phyloP scores from a whole-genome alignment of 2,888 invertebrate species.

The Andrena camellia region DNA sequence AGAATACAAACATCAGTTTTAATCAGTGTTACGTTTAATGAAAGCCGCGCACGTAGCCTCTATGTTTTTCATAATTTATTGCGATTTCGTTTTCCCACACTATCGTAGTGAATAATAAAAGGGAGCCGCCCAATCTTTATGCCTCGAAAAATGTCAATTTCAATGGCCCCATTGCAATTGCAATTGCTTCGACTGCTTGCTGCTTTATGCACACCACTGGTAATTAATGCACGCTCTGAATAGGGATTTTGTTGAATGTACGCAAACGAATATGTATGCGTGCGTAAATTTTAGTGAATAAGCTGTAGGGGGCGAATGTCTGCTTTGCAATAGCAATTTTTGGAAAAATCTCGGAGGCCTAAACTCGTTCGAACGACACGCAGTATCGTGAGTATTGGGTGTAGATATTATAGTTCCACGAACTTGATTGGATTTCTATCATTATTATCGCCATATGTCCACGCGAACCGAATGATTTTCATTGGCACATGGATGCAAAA shows the following conservation, averaged over 20 bases:
- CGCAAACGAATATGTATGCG: slow-evolving; percentile 39
- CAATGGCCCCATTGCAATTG: slow-evolving; percentile 50
- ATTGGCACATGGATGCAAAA: too few species aligned
- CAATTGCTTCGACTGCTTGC: slow-evolving; percentile 64
- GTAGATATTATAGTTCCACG: too few species aligned
- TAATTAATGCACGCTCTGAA: slow-evolving; percentile 71
- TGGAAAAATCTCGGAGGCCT: background rate
- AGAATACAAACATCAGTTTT: background rate
- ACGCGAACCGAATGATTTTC: too few species aligned
- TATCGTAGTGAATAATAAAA: slow-evolving; percentile 25
- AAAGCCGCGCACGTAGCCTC: background rate
- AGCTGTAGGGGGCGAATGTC: slow-evolving; percentile 13
- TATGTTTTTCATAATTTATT: slow-evolving; percentile 20
- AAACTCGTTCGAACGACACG: background rate
- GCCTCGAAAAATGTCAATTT: slow-evolving; percentile 56
- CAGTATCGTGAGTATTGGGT: slow-evolving; percentile 24
- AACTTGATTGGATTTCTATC: background rate
- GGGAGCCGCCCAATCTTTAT: slow-evolving; percentile 30
- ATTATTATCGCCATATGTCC: background rate
- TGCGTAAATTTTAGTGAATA: slow-evolving; percentile 40
- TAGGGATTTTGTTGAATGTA: slow-evolving; percentile 61
- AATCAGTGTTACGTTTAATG: slow-evolving; percentile 17
- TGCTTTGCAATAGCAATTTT: slow-evolving; percentile 2
- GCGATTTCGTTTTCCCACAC: slow-evolving; percentile 9
- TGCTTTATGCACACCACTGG: slow-evolving; percentile 67